Base-by-base conservation (phyloP, 2,888 invertebrate species). In the Amphipyra tragopoginis region DNA sequence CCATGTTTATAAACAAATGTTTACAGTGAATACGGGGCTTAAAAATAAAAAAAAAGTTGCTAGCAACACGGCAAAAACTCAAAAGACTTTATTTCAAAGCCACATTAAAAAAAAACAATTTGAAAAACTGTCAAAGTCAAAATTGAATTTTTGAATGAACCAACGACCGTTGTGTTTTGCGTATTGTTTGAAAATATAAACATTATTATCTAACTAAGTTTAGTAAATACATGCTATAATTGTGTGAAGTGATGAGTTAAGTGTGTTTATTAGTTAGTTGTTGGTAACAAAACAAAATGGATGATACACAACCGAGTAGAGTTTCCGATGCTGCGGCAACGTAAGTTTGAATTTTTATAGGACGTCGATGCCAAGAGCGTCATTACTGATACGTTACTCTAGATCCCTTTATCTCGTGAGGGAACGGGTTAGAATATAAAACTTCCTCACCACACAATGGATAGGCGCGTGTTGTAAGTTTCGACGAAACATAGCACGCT, bases 251-350 rank as follows among this genome's bases (percentile, higher is more conserved):
- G 49, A 68, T 67, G 62, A 62, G 15, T 56, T 61, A 50, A 56
- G 39, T 64, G 48, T 21, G 7, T 33, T 34, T 11, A 61, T 44
- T 53, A 45, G 47, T 60, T 51, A 64, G 5, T 1, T 26, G 1
- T 52, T 51, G 8, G 36, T 59, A 45, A 38, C 5, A 29, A 58
- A n/a, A n/a, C 51, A 44, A 14, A 74, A 93, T 93, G 92, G 92
- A 93, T 65, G 90, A 90, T 11, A 88, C 91, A 6, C 86, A 88
- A 38, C 82, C 81, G 52, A 88, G 81, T 47, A 84, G 86, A 33
- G 63, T 72, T 13, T 86, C 86, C 0, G 90, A 90, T 11, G 84
- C 87, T 0, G 85, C 85, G 0, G 86, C 90, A n/a, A 88, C 88
- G 93, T 91, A 87, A 90, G 93, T 88, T 69, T 10, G 2, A 9